Percentiles rank a stretch among this genome's conserved stretches.
Evolutionary conservation across 2,888 invertebrate species (phyloP).

Genomic region (Parthenolecanium corni): DNA sequence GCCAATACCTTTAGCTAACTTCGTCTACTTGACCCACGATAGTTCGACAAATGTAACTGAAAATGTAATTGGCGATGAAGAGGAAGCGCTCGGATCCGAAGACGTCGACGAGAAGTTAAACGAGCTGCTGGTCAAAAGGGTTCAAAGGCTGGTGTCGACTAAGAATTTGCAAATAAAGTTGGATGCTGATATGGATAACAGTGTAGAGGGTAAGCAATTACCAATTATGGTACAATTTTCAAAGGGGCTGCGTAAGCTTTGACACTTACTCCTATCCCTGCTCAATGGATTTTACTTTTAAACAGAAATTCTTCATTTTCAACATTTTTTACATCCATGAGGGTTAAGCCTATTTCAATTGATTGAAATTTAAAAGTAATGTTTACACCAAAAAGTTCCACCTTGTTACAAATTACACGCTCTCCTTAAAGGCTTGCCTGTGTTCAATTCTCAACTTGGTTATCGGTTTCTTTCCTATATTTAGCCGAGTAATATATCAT

Average conservation of each 20-base stretch:
- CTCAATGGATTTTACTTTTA: too few relatives aligned
- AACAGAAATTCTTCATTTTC: too few relatives aligned
- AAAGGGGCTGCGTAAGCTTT: too few relatives aligned
- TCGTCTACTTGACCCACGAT: constrained; percentile 25
- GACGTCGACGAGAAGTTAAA: constrained; percentile 19
- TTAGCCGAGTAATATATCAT: too few relatives aligned
- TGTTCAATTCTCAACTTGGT: too few relatives aligned
- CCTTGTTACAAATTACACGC: too few relatives aligned
- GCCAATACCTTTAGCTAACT: constrained; percentile 20
- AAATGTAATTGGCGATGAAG: constrained; percentile 5
- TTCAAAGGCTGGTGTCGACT: constrained; percentile 10
- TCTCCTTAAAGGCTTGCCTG: too few relatives aligned
- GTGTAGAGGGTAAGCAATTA: constrained; percentile 13
- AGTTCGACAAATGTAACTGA: background rate
- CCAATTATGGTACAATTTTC: too few relatives aligned
- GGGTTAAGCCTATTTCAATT: background rate
- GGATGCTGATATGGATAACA: constrained; percentile 7
- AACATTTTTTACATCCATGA: background rate
- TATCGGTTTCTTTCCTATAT: too few relatives aligned
- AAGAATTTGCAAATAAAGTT: constrained; percentile 25
- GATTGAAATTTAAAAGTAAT: too few relatives aligned
- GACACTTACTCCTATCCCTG: too few relatives aligned
- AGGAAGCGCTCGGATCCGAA: constrained; percentile 9
- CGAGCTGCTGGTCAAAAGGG: constrained; percentile 17
- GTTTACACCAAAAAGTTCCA: too few relatives aligned